Evolutionary conservation across 2,113 vertebrate genomes (phyloP).

Genomic region (Esox niger): DNA sequence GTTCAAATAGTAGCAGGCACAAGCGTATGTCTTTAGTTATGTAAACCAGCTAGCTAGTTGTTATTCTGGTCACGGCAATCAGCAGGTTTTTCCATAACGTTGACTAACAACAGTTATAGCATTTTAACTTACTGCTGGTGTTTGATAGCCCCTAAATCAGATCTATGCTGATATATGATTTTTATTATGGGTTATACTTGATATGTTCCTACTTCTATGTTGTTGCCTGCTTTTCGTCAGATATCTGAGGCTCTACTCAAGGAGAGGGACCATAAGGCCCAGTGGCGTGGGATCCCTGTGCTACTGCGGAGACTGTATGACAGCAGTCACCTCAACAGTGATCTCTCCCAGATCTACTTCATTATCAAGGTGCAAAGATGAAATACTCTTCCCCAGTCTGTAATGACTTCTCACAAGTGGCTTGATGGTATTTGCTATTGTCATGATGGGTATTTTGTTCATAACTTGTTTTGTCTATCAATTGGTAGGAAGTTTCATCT

Average conservation of each 20-base stretch:
- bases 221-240: slow-evolving; percentile 52
- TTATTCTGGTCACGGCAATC: no score
- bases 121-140: no score
- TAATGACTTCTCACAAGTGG: not conserved
- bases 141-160: no score
- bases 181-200: not conserved
- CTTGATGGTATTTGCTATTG: not conserved
- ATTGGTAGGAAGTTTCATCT: slow-evolving; percentile 80
- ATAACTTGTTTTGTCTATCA: not conserved
- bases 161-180: no score
- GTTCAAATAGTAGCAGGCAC: no score
- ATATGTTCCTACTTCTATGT: not conserved
- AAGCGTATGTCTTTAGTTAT: no score
- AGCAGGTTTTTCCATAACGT: no score
- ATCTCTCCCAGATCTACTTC: slow-evolving; percentile 81
- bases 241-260: slow-evolving; percentile 80
- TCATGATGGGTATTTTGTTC: not conserved
- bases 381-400: not conserved
- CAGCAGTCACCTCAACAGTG: slow-evolving; percentile 83
- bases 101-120: no score
- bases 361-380: slow-evolving; percentile 80
- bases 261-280: slow-evolving; percentile 82
- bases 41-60: no score
- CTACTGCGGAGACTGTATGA: slow-evolving; percentile 79
- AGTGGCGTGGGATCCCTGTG: slow-evolving; percentile 85